A percentile compares a stretch with the other conserved stretches of the same genome.
Evolutionary conservation across 2,113 vertebrate genomes (phyloP).

Genomic region (Corythornis madagascariensis): DNA sequence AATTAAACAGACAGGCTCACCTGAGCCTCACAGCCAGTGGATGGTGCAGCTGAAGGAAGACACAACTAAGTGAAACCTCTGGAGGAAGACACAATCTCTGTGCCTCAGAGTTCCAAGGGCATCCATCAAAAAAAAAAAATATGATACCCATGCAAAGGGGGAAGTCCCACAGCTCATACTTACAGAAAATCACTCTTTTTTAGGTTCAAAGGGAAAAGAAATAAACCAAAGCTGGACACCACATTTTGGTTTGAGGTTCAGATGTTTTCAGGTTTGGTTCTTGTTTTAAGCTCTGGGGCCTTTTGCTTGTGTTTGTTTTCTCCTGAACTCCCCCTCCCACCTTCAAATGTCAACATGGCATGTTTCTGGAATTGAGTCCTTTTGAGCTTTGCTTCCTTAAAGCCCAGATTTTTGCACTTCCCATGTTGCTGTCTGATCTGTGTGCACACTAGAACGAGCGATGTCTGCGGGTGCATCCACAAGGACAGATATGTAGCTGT

Average conservation of each 20-base stretch:
- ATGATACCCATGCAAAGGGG: background rate
- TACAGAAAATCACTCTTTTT: conserved; percentile 29
- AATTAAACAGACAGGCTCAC: background rate
- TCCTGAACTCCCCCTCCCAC: conserved; percentile 52
- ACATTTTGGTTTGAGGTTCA: conserved; percentile 22
- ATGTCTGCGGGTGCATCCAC: background rate
- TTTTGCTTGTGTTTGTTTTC: conserved; percentile 58
- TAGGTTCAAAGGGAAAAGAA: conserved; percentile 3
- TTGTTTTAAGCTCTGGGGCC: conserved; percentile 39
- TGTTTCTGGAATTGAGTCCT: conserved; percentile 57
- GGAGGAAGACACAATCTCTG: background rate
- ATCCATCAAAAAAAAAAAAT: background rate
- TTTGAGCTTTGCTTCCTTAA: conserved; percentile 31
- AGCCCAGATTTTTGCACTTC: conserved; percentile 39
- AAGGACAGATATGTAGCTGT: background rate
- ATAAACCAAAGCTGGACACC: conserved; percentile 9
- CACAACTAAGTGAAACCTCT: background rate
- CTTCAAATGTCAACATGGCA: conserved; percentile 50
- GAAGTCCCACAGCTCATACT: background rate
- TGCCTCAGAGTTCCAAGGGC: background rate
- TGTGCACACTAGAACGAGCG: background rate
- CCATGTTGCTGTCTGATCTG: background rate
- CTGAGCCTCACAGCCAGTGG: background rate
- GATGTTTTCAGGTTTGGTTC: conserved; percentile 50
- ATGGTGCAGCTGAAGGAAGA: background rate